phyloP scores from a whole-genome alignment of 2,888 invertebrate species.

The Apeira syringaria region DNA sequence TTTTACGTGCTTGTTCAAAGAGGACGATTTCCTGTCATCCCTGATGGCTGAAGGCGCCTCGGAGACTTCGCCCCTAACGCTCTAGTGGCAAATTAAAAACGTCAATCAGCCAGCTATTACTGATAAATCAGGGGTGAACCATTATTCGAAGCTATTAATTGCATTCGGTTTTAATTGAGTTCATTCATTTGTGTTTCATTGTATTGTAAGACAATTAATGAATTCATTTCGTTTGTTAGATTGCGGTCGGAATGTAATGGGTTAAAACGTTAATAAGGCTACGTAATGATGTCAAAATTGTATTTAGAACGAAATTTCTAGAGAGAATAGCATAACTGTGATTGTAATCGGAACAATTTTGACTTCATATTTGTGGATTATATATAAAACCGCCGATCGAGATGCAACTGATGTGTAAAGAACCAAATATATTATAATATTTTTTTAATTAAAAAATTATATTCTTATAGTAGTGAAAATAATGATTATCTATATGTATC shows the following conservation, averaged over 20 bases:
- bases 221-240: slow-evolving; percentile 55
- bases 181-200: slow-evolving; percentile 66
- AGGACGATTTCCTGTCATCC: slow-evolving; percentile 44
- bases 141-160: slow-evolving; percentile 74
- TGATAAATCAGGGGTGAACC: slow-evolving; percentile 66
- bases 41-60: slow-evolving; percentile 48
- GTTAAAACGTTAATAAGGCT: slow-evolving; percentile 39
- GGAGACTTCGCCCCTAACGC: slow-evolving; percentile 39
- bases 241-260: slow-evolving; percentile 36
- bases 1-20: slow-evolving; percentile 38
- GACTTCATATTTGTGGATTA: too few relatives aligned
- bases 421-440: too few relatives aligned
- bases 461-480: too few relatives aligned
- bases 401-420: too few relatives aligned
- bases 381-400: too few relatives aligned
- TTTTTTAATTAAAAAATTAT: too few relatives aligned
- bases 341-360: not conserved
- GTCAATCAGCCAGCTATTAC: slow-evolving; percentile 74
- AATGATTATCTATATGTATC: too few relatives aligned
- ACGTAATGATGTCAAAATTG: slow-evolving; percentile 1
- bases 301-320: not conserved
- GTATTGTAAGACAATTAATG: slow-evolving; percentile 52
- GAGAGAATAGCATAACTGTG: not conserved
- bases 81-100: slow-evolving; percentile 67
- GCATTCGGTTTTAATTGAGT: slow-evolving; percentile 67